Base-by-base conservation (phyloP, 2,888 invertebrate species). In the Onchidella celtica region DNA sequence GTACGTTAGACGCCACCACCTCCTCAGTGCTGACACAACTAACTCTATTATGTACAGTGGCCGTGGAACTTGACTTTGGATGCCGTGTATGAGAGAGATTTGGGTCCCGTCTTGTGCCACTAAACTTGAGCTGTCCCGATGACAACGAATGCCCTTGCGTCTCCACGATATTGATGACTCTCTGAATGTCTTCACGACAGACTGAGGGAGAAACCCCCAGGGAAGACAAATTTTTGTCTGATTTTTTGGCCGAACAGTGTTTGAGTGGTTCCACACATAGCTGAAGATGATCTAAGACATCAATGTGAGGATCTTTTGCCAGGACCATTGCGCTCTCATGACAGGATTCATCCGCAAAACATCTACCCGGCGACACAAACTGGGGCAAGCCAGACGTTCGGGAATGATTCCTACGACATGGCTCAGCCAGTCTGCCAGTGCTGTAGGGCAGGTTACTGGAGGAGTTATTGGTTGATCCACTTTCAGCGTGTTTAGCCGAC, bases 391-490 rank as follows among this genome's bases (percentile, higher is more conserved):
- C 47, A n/a, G 76, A n/a, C n/a, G 47, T 63, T 0, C 21, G 21
- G 21, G 34, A 57, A 14, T 6, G 32, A 34, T 34, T 34, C 14
- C 32, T 11, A 17, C 61, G 34, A 21, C 1, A 34, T 1, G 36
- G 21, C 1, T 21, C 21, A 4, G 14, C 24, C 2, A 63, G 34
- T 21, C 34, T 40, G 21, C 27, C 61, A 17, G 36, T 63, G 38
- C 38, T 34, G 74, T 74, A 74, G 2, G 76, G 68, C 17, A 61
- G 9, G 29, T 61, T 78, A 47, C 70, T 70, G 0, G 78, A 55
- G 0, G 78, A 78, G 29, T 78, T 78, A 32, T 78, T 78, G 21
- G 69, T 78, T 17, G 78, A 78, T n/a, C 36, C 57, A 17, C 32
- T 66, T 2, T 34, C n/a, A 2, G 27, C 32, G 14, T 34, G 57